phyloP scores from a whole-genome alignment of 2,888 invertebrate species.

The Meteorus cinctellus region DNA sequence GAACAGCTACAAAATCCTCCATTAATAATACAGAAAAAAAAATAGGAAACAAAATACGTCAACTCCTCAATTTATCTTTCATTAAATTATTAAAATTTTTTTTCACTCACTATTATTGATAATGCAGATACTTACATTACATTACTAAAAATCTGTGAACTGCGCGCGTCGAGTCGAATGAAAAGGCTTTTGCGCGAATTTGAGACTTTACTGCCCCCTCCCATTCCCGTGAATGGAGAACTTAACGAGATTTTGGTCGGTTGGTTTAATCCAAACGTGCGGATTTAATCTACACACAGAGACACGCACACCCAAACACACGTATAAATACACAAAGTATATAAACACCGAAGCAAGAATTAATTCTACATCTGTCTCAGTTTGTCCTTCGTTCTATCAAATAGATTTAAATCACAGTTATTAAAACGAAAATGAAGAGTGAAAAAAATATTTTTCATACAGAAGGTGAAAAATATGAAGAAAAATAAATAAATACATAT shows the following conservation, averaged over 20 bases:
- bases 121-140: not conserved
- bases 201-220: not conserved
- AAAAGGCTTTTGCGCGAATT: conserved; percentile 8
- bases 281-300: not conserved
- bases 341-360: not conserved
- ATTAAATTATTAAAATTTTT: too few species aligned
- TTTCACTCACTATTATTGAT: not conserved
- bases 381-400: not conserved
- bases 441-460: not conserved
- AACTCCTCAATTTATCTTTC: not conserved
- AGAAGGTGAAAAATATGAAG: not conserved
- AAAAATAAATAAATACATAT: not conserved
- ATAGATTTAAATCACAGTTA: not conserved
- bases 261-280: conserved; percentile 12
- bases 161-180: conserved; percentile 3
- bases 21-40: not conserved
- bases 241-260: conserved; percentile 16
- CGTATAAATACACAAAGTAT: not conserved
- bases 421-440: too few species aligned
- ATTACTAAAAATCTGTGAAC: not conserved
- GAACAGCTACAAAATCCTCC: not conserved
- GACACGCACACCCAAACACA: not conserved
- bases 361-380: not conserved
- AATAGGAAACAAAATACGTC: not conserved
- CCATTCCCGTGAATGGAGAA: conserved; percentile 1